Evolutionary conservation across 2,888 invertebrate genomes (phyloP).

Genomic region (Willowsia nigromaculata): DNA sequence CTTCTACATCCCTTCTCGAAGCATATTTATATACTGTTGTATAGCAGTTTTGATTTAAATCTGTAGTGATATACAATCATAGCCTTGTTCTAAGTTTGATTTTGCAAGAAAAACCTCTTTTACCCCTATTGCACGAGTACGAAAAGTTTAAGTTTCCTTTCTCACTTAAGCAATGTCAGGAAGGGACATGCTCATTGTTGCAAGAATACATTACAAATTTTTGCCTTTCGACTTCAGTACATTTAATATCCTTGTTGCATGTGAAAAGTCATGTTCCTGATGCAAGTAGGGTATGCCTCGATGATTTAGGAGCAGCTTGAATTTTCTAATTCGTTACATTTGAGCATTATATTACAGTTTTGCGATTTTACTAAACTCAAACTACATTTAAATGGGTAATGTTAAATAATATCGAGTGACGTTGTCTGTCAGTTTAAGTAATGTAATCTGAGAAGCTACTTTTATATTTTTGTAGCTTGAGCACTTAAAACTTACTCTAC

Average conservation of each 20-base stretch:
- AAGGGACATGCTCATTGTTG: neutral
- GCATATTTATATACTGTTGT: neutral
- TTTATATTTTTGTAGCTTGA: neutral
- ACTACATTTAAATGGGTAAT: neutral
- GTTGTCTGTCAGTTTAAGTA: neutral
- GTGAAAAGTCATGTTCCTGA: neutral
- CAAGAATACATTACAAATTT: neutral
- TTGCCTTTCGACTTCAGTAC: neutral
- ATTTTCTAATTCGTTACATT: neutral
- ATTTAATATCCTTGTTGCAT: neutral
- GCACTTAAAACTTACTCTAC: neutral
- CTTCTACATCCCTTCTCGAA: neutral
- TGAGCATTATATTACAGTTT: neutral
- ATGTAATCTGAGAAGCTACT: slow-evolving; percentile 25
- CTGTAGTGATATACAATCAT: neutral
- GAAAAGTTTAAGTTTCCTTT: neutral
- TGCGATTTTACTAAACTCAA: neutral
- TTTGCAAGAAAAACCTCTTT: neutral
- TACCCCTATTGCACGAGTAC: neutral
- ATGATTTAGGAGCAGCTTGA: neutral
- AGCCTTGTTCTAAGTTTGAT: neutral
- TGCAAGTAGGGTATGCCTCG: neutral
- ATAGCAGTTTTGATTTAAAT: neutral
- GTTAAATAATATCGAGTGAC: neutral
- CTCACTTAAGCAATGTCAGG: neutral